A percentile compares a stretch with the other conserved stretches of the same genome.
phyloP scores from a whole-genome alignment of 2,113 vertebrate species.

The Triplophysa rosa region DNA sequence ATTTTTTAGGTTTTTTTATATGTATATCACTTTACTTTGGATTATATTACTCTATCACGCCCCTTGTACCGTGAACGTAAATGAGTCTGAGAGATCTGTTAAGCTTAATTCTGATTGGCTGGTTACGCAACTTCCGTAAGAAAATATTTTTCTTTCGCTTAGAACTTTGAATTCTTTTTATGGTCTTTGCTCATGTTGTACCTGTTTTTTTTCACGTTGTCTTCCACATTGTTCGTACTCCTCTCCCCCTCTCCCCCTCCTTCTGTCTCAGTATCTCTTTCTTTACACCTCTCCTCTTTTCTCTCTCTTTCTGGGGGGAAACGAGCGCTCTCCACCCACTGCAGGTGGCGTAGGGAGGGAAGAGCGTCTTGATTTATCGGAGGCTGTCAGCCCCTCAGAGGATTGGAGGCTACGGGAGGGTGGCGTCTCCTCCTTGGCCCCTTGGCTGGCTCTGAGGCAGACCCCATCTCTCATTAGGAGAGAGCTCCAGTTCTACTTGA shows the following conservation, averaged over 20 bases:
- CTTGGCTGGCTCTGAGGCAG: constrained; percentile 80
- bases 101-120: too few species aligned
- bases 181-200: background rate
- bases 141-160: background rate
- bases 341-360: constrained; percentile 77
- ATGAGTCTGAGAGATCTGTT: too few species aligned
- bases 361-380: constrained; percentile 85
- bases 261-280: constrained; percentile 14
- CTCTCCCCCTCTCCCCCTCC: background rate
- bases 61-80: too few species aligned
- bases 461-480: constrained; percentile 83
- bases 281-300: constrained; percentile 51
- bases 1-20: too few species aligned
- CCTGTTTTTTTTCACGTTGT: background rate
- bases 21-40: too few species aligned
- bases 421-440: constrained; percentile 80
- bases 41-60: too few species aligned
- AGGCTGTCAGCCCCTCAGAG: constrained; percentile 83
- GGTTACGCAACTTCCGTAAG: too few species aligned
- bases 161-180: background rate
- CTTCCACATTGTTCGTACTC: background rate
- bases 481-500: constrained; percentile 79
- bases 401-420: constrained; percentile 72
- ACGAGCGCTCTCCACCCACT: constrained; percentile 82
- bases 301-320: constrained; percentile 78